Percentiles rank a stretch among this genome's conserved stretches.
Evolutionary conservation across 2,888 invertebrate species (phyloP).

Genomic region (Nephrotoma appendiculata): DNA sequence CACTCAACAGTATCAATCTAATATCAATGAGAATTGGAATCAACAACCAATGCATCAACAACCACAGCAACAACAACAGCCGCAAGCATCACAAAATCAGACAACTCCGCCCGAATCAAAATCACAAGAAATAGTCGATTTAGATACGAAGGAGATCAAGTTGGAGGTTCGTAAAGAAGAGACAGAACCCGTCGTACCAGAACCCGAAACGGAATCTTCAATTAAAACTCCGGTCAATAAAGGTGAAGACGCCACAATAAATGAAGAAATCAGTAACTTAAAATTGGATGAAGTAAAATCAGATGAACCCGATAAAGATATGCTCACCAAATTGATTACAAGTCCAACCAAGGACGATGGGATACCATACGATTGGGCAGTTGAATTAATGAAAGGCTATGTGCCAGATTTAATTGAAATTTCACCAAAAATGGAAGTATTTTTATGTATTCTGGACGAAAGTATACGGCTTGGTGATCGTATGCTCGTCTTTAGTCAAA

Average conservation of each 20-base stretch:
- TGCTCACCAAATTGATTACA: conserved; percentile 22
- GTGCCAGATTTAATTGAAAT: conserved; percentile 78
- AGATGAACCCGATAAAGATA: conserved; percentile 33
- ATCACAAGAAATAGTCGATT: conserved; percentile 28
- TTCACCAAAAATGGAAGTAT: conserved; percentile 88
- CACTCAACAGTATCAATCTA: not conserved
- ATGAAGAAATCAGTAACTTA: conserved; percentile 14
- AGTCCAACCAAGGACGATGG: conserved; percentile 51
- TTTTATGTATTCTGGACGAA: conserved; percentile 82
- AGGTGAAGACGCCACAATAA: conserved; percentile 25
- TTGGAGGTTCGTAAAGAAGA: conserved; percentile 33
- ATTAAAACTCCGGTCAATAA: conserved; percentile 4
- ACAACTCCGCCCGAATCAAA: conserved; percentile 17
- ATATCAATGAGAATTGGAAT: not conserved
- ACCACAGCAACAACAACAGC: conserved; percentile 27
- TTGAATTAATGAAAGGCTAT: conserved; percentile 71
- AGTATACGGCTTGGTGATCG: conserved; percentile 79
- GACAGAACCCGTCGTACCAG: not conserved
- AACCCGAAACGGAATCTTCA: conserved; percentile 5
- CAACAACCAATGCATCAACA: not conserved
- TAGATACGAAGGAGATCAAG: conserved; percentile 33
- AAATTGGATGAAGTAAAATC: conserved; percentile 8
- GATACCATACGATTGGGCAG: conserved; percentile 80
- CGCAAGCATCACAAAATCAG: conserved; percentile 24
- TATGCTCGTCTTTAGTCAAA: conserved; percentile 89